Conservation (phyloP, 2,113 vertebrate species). For the Lophius piscatorius region DNA sequence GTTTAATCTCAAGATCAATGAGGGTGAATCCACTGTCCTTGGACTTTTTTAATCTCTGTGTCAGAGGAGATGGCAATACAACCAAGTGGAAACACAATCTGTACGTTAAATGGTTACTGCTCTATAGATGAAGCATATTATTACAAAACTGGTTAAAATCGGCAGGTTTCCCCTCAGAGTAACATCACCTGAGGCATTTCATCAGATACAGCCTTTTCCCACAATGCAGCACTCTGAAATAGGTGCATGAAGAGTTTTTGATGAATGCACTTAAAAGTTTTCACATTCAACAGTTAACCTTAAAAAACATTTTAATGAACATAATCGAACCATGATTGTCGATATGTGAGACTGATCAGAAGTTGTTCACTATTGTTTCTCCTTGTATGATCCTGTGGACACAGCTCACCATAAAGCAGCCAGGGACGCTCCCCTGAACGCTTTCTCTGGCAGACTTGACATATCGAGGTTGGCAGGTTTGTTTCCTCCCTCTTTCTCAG, state of each 20-base stretch:
- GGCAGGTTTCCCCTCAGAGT: neutral
- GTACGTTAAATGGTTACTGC: too few species aligned
- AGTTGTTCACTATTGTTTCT: slow-evolving; percentile 45
- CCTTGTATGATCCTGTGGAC: slow-evolving; percentile 41
- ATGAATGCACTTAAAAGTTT: neutral
- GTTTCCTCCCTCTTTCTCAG: slow-evolving; percentile 82
- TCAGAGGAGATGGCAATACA: too few species aligned
- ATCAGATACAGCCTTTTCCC: neutral
- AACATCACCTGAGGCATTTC: neutral
- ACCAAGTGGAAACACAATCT: too few species aligned
- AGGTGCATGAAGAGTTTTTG: too few species aligned
- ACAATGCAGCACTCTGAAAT: too few species aligned
- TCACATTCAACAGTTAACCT: neutral
- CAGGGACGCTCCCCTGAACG: slow-evolving; percentile 46
- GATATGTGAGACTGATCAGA: slow-evolving; percentile 25
- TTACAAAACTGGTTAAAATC: neutral
- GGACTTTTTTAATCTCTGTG: too few species aligned
- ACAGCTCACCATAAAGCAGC: slow-evolving; percentile 41
- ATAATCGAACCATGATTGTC: neutral
- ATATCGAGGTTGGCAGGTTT: slow-evolving; percentile 83
- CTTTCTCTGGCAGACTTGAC: slow-evolving; percentile 74
- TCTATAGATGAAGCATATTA: too few species aligned
- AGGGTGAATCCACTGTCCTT: too few species aligned
- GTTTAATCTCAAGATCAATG: too few species aligned
- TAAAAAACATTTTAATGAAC: neutral